Conservation (phyloP, 2,888 invertebrate species). For the Agriopis aurantiaria region DNA sequence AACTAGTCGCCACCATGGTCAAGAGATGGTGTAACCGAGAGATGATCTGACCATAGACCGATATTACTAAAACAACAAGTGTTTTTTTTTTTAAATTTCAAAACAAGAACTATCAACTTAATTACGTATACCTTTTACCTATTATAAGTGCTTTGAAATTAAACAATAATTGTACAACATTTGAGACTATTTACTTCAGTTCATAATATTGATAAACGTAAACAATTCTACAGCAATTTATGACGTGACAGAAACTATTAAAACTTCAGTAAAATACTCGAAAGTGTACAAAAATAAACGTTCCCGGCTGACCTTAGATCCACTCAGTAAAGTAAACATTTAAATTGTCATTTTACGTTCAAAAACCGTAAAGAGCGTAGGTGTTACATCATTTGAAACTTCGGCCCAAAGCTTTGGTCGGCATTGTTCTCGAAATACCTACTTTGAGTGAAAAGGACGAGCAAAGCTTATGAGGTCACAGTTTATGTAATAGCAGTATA, state of each 20-base stretch:
- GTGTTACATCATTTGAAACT: constrained; percentile 16
- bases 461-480: constrained; percentile 14
- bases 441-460: constrained; percentile 12
- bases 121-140: too few species aligned
- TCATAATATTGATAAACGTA: too few species aligned
- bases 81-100: too few species aligned
- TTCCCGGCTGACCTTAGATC: neutral
- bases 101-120: too few species aligned
- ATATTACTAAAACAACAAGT: too few species aligned
- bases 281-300: constrained; percentile 7
- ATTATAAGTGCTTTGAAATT: too few species aligned
- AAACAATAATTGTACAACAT: too few species aligned
- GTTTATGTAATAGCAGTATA: neutral
- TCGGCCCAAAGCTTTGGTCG: neutral
- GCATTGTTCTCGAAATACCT: constrained; percentile 15
- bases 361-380: constrained; percentile 13
- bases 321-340: constrained; percentile 2
- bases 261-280: neutral
- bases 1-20: too few species aligned
- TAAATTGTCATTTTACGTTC: constrained; percentile 13
- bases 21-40: too few species aligned
- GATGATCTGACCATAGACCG: too few species aligned
- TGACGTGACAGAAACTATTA: constrained; percentile 7
- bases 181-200: too few species aligned
- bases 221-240: too few species aligned